Evolutionary conservation across 2,113 vertebrate genomes (phyloP).

Genomic region (Triplophysa siluroides): DNA sequence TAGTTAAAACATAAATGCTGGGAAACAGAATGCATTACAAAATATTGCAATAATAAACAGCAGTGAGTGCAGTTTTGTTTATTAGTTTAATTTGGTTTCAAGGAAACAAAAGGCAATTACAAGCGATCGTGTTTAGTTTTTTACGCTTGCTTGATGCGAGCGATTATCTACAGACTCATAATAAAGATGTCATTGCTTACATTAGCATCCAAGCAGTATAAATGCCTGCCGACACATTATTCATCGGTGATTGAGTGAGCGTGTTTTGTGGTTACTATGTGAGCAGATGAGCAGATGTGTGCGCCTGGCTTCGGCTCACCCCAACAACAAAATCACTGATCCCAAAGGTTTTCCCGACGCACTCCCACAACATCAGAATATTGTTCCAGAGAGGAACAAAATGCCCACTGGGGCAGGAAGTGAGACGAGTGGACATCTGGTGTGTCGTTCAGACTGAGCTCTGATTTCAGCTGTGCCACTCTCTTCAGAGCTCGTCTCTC

Average conservation of each 20-base stretch:
- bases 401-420: conserved; percentile 45
- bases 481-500: conserved; percentile 49
- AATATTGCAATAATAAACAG: too few species aligned
- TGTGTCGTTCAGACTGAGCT: conserved; percentile 52
- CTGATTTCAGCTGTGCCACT: conserved; percentile 53
- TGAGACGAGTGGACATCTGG: conserved; percentile 55
- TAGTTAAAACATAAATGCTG: too few species aligned
- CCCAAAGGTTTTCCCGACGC: conserved; percentile 74
- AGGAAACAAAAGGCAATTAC: neutral
- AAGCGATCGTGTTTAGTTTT: too few species aligned
- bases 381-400: conserved; percentile 73
- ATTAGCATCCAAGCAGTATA: neutral
- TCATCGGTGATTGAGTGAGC: neutral
- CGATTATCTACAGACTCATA: neutral
- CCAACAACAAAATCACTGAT: conserved; percentile 76
- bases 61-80: too few species aligned
- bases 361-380: conserved; percentile 75
- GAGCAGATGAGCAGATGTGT: conserved; percentile 19
- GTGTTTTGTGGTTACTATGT: neutral
- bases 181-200: neutral
- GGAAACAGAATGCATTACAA: too few species aligned
- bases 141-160: neutral
- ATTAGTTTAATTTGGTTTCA: too few species aligned
- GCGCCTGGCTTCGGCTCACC: conserved; percentile 67
- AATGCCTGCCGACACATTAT: neutral